Evolutionary conservation across 2,888 invertebrate genomes (phyloP), one percentile per base, ranked within the genome.

Genomic region (Rhingia rostrata): DNA sequence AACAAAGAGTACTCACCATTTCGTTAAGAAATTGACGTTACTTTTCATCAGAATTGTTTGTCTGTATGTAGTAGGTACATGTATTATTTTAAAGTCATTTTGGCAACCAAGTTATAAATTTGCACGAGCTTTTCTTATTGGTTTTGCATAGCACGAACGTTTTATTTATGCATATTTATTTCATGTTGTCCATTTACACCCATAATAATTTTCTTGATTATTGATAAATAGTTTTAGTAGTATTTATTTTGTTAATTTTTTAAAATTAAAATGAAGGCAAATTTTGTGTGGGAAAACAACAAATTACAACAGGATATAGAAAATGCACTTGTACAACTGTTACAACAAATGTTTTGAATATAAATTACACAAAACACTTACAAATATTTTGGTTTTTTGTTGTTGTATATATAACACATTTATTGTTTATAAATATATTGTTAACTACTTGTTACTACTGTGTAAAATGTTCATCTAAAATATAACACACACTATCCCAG

Each of bases 381-480:
- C 43, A 41, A 41, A 54, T 60, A 3, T 54, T 60, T 43, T 58
- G 58, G 41, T 64, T 64, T 39, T 39, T 53, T 66, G 9, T 32
- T 14, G 63, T 53, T 64, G 66, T 77, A 54, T 69, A 53, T 60
- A 47, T 58, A 72, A 41, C 51, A 61, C 43, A 33, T 66, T 53
- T 69, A 45, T 6, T 58, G 37, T 70, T 54, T 77, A 32, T 69
- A 53, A 41, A 64, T 51, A 54, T 66, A 60, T 73, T 78, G 63
- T 72, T 78, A 78, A 77, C 72, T 83, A 83, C 67, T 30, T 63
- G 63, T 78, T 61, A 33, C 77, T 69, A 73, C 39, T 39, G 67
- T 78, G 83, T 83, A 78, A 83, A 83, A 82, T 66, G 49, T 56
- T 73, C 67, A 61, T 83, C 78, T 78, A 67, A 78, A 73, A 78